Evolutionary conservation across 2,888 invertebrate genomes (phyloP).

Genomic region (Meloe dianella): DNA sequence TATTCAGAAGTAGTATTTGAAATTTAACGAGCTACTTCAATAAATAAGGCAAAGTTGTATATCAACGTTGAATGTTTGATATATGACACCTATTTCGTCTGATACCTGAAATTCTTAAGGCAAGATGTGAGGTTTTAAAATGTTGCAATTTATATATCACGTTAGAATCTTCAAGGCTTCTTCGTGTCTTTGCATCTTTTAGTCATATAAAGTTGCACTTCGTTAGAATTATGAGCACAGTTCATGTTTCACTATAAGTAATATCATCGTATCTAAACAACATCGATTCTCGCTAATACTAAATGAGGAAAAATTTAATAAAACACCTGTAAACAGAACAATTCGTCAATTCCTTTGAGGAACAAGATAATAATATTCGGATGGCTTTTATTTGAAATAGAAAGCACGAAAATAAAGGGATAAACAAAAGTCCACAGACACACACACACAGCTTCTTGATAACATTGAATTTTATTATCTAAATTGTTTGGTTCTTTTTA

Average conservation of each 20-base stretch:
- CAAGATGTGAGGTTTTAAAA: background rate
- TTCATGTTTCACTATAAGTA: slow-evolving; percentile 8
- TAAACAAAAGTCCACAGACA: background rate
- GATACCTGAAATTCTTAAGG: slow-evolving; percentile 2
- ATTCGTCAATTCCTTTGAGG: background rate
- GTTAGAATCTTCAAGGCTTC: background rate
- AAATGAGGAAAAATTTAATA: background rate
- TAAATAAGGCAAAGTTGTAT: background rate
- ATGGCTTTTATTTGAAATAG: slow-evolving; percentile 11
- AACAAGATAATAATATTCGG: background rate
- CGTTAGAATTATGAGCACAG: slow-evolving; percentile 6
- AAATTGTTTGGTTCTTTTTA: background rate
- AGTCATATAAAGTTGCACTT: slow-evolving; percentile 2
- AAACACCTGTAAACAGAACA: background rate
- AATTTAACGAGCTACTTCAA: background rate
- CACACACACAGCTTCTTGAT: background rate
- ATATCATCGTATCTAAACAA: background rate
- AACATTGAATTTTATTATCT: slow-evolving; percentile 4
- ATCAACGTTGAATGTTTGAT: slow-evolving; percentile 2
- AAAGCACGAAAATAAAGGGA: slow-evolving; percentile 14
- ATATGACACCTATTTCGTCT: background rate
- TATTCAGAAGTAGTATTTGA: background rate
- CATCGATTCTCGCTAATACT: background rate
- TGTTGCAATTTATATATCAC: background rate
- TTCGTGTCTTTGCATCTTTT: slow-evolving; percentile 5